Percentiles rank a stretch among this genome's conserved stretches.
These are phyloP conservation scores for Atopsyche davidsoni DNA, from an alignment of 1,140 invertebrate species.

Conservation along the genomic window DNA sequence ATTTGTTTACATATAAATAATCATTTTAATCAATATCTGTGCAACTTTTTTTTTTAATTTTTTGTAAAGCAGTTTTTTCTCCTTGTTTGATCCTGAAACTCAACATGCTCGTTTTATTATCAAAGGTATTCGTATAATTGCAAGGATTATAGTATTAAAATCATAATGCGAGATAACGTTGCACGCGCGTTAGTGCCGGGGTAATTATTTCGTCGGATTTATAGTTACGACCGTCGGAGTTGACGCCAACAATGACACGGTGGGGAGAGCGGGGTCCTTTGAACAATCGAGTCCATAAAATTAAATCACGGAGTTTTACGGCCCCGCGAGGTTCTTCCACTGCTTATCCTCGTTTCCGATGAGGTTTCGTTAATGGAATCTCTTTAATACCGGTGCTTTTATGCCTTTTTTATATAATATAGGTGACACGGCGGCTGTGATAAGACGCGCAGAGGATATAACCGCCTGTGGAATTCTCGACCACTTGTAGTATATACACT, in stretches of 20 bases:
- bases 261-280: slow-evolving; percentile 17
- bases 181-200: not conserved
- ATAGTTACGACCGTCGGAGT: slow-evolving; percentile 22
- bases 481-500: too few species aligned
- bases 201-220: slow-evolving; percentile 30
- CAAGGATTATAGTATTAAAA: not conserved
- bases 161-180: slow-evolving; percentile 13
- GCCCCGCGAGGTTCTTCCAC: slow-evolving; percentile 8
- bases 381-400: too few species aligned
- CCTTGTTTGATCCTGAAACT: too few species aligned
- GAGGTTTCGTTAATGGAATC: slow-evolving; percentile 13
- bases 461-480: too few species aligned
- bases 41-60: too few species aligned
- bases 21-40: too few species aligned
- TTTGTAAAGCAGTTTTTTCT: too few species aligned
- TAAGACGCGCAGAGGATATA: too few species aligned
- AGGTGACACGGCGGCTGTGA: too few species aligned
- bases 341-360: slow-evolving; percentile 4
- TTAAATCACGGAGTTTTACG: slow-evolving; percentile 28
- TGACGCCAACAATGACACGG: slow-evolving; percentile 29
- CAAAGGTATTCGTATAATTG: not conserved
- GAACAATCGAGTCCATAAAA: slow-evolving; percentile 18
- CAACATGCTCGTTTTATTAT: too few species aligned
- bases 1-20: too few species aligned
- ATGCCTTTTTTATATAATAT: too few species aligned